Percentiles rank a stretch among this genome's conserved stretches.
Conservation (phyloP, 2,113 vertebrate genomes). For the Ameiurus melas region DNA sequence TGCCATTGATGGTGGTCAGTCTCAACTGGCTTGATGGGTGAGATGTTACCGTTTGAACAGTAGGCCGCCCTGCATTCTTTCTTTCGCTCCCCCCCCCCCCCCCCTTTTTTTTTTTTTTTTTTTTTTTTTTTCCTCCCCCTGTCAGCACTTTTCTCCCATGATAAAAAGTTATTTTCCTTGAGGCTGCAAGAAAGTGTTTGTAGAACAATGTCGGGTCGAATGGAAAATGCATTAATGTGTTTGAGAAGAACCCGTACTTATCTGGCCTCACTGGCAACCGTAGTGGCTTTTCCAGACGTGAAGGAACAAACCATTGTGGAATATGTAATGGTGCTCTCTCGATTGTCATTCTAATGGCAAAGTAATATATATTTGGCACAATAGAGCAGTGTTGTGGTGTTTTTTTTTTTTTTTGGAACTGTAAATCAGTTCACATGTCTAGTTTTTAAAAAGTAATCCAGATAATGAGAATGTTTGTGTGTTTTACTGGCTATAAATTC, state of each 20-base stretch:
- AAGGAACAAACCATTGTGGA: conserved; percentile 13
- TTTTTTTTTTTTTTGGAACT: neutral
- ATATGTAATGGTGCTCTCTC: conserved; percentile 33
- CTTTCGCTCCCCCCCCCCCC: conserved; percentile 21
- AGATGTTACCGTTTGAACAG: conserved; percentile 64
- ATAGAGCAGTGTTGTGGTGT: neutral
- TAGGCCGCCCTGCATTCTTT: conserved; percentile 47
- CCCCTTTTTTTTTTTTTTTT: too few species aligned
- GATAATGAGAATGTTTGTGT: neutral
- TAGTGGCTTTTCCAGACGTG: conserved; percentile 19
- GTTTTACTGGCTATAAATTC: conserved; percentile 3
- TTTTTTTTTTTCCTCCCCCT: conserved; percentile 17
- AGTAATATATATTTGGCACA: neutral
- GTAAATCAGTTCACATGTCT: neutral
- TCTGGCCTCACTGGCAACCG: conserved; percentile 22
- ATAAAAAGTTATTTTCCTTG: conserved; percentile 49
- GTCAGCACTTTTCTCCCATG: conserved; percentile 46
- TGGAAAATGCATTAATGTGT: conserved; percentile 54
- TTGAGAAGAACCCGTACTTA: conserved; percentile 42
- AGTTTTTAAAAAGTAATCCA: neutral
- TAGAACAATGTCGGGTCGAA: conserved; percentile 45
- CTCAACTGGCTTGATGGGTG: conserved; percentile 65
- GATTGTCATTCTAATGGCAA: conserved; percentile 30
- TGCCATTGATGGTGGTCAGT: conserved; percentile 75
- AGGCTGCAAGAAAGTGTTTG: conserved; percentile 35